Evolutionary conservation across 2,888 invertebrate genomes (phyloP), one percentile per base, ranked within the genome.

Genomic region (Eledone cirrhosa): DNA sequence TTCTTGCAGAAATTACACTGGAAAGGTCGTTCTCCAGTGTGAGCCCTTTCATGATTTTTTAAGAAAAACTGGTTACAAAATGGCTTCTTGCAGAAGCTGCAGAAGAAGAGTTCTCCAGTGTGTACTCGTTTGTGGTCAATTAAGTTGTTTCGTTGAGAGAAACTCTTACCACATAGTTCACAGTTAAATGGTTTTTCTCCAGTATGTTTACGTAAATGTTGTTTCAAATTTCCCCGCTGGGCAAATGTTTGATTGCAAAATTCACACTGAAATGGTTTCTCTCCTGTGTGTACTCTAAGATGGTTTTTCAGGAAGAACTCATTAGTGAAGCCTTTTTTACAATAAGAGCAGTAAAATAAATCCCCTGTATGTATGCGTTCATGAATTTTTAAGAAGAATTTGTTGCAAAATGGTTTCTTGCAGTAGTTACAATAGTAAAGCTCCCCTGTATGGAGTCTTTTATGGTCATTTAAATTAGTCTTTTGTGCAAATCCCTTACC

Each of bases 221-320:
- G 72, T 8, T 72, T 72, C 41, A 72, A 33, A n/a, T 72, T 72
- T 29, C 72, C 72, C 5, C 72, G 72, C 33, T 72, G 72, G n/a
- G 72, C 72, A 72, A 72, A 72, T 41, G 72, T 72, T 41, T 72
- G 72, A 41, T 72, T 72, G n/a, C 72, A 72, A 41, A 72, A 72
- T 72, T 72, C 72, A 41, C 72, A 72, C 22, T 72, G 72, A 41
- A 72, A 72, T 5, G 72, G 72, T 19, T 33, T 72, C 22, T 72
- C 72, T 0, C 72, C 72, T n/a, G 72, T 72, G 13, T 72, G 72
- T 1, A 72, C 72, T 8, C 72, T 31, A 13, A 72, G n/a, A n/a
- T 72, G 72, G 41, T 72, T 72, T n/a, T 72, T 72, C n/a, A 72
- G 72, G n/a, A 72, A 72, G 14, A 72, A 72, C 14, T 72, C 72